These are phyloP conservation scores for Drosophila ficusphila DNA, from an alignment of 1,140 invertebrate species.

Conservation along the genomic window DNA sequence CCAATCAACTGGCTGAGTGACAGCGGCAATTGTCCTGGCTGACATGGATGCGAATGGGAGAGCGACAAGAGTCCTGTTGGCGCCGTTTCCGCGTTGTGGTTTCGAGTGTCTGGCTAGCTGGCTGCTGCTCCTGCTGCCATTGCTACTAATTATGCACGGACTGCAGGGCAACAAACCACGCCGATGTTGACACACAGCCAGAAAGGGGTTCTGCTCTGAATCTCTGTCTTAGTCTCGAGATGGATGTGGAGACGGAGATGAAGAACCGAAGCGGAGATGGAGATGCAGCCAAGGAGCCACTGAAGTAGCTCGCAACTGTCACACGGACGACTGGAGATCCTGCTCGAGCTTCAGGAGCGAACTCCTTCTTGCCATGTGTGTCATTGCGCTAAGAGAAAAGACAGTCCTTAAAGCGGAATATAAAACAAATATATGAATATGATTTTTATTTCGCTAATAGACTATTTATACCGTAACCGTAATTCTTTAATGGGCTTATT, in stretches of 20 bases:
- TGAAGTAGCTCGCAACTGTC: conserved; percentile 75
- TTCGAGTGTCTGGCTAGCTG: conserved; percentile 53
- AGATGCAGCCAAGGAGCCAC: conserved; percentile 27
- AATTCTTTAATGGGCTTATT: too few relatives aligned
- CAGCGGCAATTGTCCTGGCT: conserved; percentile 48
- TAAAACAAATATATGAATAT: not conserved
- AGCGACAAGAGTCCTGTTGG: conserved; percentile 50
- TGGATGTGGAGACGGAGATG: conserved; percentile 1
- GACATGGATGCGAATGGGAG: conserved; percentile 27
- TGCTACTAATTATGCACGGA: conserved; percentile 72
- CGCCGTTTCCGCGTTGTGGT: conserved; percentile 63
- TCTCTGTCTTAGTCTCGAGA: conserved; percentile 17
- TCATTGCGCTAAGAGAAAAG: not conserved
- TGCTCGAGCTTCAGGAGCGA: conserved; percentile 2
- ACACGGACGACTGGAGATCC: conserved; percentile 56
- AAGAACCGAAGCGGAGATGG: conserved; percentile 2
- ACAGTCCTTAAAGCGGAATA: not conserved
- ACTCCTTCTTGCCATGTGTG: not conserved
- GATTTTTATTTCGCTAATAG: too few relatives aligned
- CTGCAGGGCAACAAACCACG: conserved; percentile 66
- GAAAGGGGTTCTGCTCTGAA: conserved; percentile 10
- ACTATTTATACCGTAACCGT: too few relatives aligned
- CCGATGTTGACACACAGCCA: conserved; percentile 54
- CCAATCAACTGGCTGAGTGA: conserved; percentile 59
- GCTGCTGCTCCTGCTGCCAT: conserved; percentile 15